Base-by-base conservation (phyloP, 2,797 vertebrate genomes). In the Pempheris klunzingeri region DNA sequence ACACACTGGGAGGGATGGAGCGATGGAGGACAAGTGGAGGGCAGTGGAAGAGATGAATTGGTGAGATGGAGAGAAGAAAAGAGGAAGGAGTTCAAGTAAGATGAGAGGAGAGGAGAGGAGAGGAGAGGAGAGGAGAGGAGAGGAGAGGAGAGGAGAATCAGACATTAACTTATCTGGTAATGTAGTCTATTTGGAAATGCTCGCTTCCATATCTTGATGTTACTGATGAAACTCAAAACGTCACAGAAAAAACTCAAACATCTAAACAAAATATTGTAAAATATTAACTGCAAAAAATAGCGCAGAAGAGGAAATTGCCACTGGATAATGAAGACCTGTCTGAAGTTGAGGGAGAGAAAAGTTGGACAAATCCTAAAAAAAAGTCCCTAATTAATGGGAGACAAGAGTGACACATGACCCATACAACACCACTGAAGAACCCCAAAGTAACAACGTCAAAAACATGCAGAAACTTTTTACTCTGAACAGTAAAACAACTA, bases 1-100 rank as follows among this genome's bases (percentile, higher is more conserved):
- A 99, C 96, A 76, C 96, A 98, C 98, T 99, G 95, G 90, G 91
- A 80, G 90, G 49, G 76, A 60, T 5, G 66, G 67, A 63, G 66
- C 46, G 41, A 71, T 17, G 30, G 68, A 54, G 59, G 49, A 26
- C 28, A 77, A 72, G 61, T 63, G 26, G 66, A 54, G 52, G 39
- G 34, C 2, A 24, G 52, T 12, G 53, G 34, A 67, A 13, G 59
- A 69, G 49, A 53, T 69, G 39, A 71, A 60, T 61, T 53, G 69
- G 39, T 52, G 72, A 85, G 66, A 72, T 39, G 68, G 75, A 46
- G 26, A 36, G 34, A 71, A 54, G 53, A 59, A 67, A 78, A 74
- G 17, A 77, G 43, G 74, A 71, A 67, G 47, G 67, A 54, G 73
- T 74, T 17, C 53, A 59, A 71, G 63, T 50, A 47, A 78, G 66